These are phyloP conservation scores for Bettongia penicillata DNA, from an alignment of 2,113 vertebrate species.

Conservation along the genomic window DNA sequence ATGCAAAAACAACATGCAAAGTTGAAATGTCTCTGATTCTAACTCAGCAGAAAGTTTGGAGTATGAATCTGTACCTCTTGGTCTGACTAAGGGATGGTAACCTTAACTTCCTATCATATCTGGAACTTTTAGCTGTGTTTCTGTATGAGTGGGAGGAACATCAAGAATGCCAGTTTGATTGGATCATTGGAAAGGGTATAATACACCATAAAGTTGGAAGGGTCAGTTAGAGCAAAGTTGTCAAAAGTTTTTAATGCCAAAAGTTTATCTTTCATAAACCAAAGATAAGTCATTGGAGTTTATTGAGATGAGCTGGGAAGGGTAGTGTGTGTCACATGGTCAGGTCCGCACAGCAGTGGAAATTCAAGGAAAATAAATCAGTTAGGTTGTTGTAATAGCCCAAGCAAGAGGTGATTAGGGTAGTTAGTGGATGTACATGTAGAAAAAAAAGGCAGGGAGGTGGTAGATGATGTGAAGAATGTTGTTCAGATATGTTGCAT, in stretches of 20 bases:
- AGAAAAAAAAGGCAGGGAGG: not conserved
- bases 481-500: not conserved
- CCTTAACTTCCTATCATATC: not conserved
- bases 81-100: not conserved
- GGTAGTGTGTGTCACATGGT: not conserved
- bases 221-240: not conserved
- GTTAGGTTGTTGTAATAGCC: not conserved
- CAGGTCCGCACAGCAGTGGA: not conserved
- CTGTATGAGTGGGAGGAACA: not conserved
- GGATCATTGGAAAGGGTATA: not conserved
- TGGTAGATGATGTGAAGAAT: not conserved
- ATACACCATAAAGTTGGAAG: not conserved
- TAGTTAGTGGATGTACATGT: not conserved
- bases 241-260: not conserved
- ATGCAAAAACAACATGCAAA: not conserved
- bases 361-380: not conserved
- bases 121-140: not conserved
- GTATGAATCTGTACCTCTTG: not conserved
- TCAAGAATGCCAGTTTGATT: not conserved
- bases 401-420: not conserved
- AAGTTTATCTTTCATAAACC: not conserved
- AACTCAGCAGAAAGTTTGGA: not conserved
- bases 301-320: not conserved
- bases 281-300: not conserved
- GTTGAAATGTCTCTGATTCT: not conserved